These are phyloP conservation scores for Helicoverpa zea DNA, from an alignment of 1,140 invertebrate species.

Conservation along the genomic window DNA sequence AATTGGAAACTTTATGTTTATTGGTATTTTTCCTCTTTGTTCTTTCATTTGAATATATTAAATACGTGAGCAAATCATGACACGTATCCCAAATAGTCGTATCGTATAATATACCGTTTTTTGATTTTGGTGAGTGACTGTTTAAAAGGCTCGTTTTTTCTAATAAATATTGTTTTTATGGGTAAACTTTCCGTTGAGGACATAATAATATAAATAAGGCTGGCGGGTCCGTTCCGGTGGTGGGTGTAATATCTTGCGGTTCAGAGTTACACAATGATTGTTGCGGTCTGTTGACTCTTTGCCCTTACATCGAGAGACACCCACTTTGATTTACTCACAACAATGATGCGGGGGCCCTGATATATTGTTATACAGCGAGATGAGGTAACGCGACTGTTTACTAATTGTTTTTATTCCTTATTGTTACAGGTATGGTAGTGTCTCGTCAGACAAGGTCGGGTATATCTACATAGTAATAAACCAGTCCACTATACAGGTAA, in stretches of 20 bases:
- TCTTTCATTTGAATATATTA: conserved; percentile 32
- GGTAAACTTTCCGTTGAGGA: conserved; percentile 23
- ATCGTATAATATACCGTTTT: neutral
- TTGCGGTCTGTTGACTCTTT: conserved; percentile 34
- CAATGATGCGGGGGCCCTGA: conserved; percentile 78
- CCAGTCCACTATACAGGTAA: neutral
- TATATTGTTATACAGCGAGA: conserved; percentile 63
- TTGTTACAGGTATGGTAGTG: conserved; percentile 74
- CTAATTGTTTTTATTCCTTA: conserved; percentile 75
- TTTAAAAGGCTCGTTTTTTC: conserved; percentile 13
- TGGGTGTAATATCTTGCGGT: conserved; percentile 44
- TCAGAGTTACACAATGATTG: conserved; percentile 35
- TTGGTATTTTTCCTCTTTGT: conserved; percentile 13
- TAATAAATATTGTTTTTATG: conserved; percentile 36
- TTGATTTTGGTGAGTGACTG: neutral
- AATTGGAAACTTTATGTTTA: conserved; percentile 9
- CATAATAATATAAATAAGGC: conserved; percentile 43
- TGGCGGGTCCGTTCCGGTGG: conserved; percentile 27
- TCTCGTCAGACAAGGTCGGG: conserved; percentile 50
- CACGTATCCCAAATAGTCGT: conserved; percentile 1
- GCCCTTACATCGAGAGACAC: conserved; percentile 54
- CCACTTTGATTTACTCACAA: conserved; percentile 68
- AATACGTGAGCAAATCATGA: conserved; percentile 29
- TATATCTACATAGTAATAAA: conserved; percentile 21
- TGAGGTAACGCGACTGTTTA: conserved; percentile 71